A percentile compares a stretch with the other conserved stretches of the same genome.
Evolutionary conservation across 1,140 invertebrate genomes (phyloP).

Genomic region (Leptinotarsa undecemlineata): DNA sequence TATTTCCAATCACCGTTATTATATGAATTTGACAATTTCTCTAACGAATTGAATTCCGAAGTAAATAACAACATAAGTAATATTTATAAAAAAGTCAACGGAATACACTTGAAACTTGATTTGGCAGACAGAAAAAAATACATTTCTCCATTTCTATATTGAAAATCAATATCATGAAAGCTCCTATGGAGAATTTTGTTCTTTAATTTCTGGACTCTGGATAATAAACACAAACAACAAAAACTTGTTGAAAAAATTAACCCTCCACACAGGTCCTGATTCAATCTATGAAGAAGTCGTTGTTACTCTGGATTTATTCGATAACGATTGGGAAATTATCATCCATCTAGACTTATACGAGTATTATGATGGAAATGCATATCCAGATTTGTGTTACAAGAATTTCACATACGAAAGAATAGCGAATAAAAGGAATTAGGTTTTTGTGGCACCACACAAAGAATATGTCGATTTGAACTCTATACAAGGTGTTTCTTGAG

Average conservation of each 20-base stretch:
- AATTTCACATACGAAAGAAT: not conserved
- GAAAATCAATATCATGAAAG: no score
- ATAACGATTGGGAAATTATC: no score
- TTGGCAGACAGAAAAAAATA: not conserved
- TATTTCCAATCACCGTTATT: not conserved
- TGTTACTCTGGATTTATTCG: no score
- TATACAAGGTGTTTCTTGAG: not conserved
- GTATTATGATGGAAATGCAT: no score
- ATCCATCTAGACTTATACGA: no score
- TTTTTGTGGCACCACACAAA: not conserved
- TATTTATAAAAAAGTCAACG: not conserved
- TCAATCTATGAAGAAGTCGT: no score
- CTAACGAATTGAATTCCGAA: not conserved
- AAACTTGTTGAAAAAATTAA: no score
- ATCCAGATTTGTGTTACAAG: not conserved
- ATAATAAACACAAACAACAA: no score
- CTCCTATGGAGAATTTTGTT: no score
- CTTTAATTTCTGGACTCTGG: no score
- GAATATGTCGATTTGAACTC: not conserved
- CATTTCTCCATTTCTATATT: no score
- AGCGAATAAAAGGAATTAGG: not conserved
- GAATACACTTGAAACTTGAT: not conserved
- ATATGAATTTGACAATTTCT: not conserved
- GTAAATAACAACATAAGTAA: not conserved
- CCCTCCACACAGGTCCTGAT: no score